Base-by-base conservation (phyloP, 2,888 invertebrate genomes). In the Nasonia oneida region DNA sequence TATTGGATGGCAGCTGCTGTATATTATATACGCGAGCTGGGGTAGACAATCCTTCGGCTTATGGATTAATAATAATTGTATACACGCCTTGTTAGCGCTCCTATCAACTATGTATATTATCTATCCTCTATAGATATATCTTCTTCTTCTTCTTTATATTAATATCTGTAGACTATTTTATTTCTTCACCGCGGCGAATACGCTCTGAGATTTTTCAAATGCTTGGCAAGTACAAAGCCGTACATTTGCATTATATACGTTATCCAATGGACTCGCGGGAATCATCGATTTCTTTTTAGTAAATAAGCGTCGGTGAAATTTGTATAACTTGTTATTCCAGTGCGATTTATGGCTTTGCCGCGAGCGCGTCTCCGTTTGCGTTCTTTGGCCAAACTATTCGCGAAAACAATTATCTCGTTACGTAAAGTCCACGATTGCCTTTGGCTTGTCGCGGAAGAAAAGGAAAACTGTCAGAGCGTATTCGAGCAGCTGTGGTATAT, bases 51-150 rank as follows among this genome's bases (percentile, higher is more conserved):
- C 18, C 47, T 50, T 61, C 33, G 64, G 50, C 81, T 81, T 81
- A 29, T 29, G 47, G 75, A 81, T 74, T 82, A 75, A 82, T 82
- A 75, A 82, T 81, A 50, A 82, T 67, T 61, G 0, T 74, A 64
- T 74, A 29, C 29, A 18, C 14, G 29, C 47, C 47, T 81, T 64
- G 14, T 47, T 18, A 10, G 50, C 57, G n/a, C n/a, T 61, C n/a
- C 57, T n/a, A 2, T 61, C n/a, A 8, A 61, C 57, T n/a, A 8
- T 61, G 3, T 47, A 5, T 42, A 1, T 42, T 57, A 0, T 61
- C 57, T 61, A 4, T 61, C 23, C 23, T 23, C 23, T 61, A 1
- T 29, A 15, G 15, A 53, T 53, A 61, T 57, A 18, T 15, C 29
- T 29, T 29, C 29, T 29, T 29, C 29, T 29, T 15, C 23, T n/a